These are phyloP conservation scores for Dasypolia templi DNA, from an alignment of 2,888 invertebrate genomes.

Conservation along the genomic window DNA sequence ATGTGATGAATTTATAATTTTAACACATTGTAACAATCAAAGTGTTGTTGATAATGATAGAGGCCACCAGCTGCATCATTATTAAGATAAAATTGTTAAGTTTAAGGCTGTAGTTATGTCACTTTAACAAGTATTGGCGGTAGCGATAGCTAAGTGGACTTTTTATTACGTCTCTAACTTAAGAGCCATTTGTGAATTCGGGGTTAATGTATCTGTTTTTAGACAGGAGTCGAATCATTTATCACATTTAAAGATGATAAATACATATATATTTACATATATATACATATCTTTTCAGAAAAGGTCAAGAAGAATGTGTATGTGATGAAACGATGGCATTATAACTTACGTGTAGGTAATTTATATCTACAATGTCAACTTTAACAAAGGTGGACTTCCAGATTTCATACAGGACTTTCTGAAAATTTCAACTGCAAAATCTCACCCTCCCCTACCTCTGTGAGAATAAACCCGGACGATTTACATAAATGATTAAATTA, in stretches of 20 bases:
- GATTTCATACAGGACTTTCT: neutral
- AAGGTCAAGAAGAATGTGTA: neutral
- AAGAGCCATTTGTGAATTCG: neutral
- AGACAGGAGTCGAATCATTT: neutral
- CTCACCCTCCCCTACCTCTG: neutral
- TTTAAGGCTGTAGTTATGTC: no score
- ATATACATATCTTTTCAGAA: neutral
- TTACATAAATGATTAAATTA: neutral
- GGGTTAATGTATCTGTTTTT: neutral
- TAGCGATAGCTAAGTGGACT: neutral
- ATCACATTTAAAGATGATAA: neutral
- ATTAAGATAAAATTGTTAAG: no score
- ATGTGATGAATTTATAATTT: slow-evolving; percentile 1
- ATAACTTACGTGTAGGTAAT: neutral
- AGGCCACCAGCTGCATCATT: neutral
- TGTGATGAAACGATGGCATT: neutral
- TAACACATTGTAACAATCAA: neutral
- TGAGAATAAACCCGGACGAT: neutral
- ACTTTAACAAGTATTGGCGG: neutral
- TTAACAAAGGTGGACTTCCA: no score
- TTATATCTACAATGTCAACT: no score
- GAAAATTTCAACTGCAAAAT: neutral
- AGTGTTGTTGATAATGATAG: neutral
- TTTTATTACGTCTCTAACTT: neutral
- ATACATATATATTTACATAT: neutral